Conservation (phyloP, 2,888 invertebrate species). For the Scaptomyza tumidula region DNA sequence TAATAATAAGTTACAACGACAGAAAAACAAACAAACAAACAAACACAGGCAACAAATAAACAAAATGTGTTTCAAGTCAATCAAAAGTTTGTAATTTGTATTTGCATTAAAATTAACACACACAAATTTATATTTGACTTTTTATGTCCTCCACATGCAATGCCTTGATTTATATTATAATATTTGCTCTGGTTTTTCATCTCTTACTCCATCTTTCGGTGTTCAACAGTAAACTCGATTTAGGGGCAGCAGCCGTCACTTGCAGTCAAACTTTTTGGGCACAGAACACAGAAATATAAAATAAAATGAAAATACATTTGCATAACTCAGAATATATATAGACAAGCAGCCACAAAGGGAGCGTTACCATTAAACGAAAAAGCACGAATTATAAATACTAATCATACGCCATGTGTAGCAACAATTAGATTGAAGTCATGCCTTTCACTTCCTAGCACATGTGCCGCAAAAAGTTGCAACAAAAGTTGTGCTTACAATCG, state of each 20-base stretch:
- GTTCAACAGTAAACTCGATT: conserved; percentile 9
- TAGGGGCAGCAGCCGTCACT: conserved; percentile 2
- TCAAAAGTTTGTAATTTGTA: conserved; percentile 67
- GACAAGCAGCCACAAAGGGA: conserved; percentile 25
- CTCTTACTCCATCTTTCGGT: not conserved
- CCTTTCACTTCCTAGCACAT: conserved; percentile 20
- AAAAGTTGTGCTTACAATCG: conserved; percentile 6
- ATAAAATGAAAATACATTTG: conserved; percentile 46
- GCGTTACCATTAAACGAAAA: conserved; percentile 57
- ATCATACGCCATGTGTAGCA: conserved; percentile 72
- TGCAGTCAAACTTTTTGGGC: conserved; percentile 35
- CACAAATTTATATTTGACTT: conserved; percentile 29
- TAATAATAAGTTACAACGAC: not conserved
- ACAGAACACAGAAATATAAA: conserved; percentile 4
- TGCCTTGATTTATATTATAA: conserved; percentile 32
- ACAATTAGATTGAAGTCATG: conserved; percentile 42
- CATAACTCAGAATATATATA: conserved; percentile 67
- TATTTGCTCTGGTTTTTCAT: conserved; percentile 30
- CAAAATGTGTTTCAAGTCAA: conserved; percentile 39
- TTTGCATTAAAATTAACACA: conserved; percentile 65
- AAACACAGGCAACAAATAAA: not conserved
- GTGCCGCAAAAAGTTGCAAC: conserved; percentile 24
- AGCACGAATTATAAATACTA: conserved; percentile 69
- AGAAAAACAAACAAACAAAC: not conserved
- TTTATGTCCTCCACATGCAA: conserved; percentile 13